These are phyloP conservation scores for Pseudotriccus pelzelni DNA, from an alignment of 2,797 vertebrate species.

Conservation along the genomic window DNA sequence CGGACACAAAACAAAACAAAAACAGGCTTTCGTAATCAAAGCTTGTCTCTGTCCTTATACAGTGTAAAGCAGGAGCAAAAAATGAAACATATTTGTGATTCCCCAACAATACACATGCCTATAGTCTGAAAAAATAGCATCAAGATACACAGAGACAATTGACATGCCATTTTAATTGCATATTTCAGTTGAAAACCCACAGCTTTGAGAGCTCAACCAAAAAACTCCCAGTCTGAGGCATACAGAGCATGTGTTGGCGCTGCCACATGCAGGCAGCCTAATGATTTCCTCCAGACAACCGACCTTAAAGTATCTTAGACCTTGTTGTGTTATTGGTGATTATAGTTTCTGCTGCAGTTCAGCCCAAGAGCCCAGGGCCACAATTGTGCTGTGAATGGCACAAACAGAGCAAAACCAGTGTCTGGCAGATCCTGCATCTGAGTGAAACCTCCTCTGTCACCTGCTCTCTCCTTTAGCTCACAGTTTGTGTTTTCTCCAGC, in stretches of 20 bases:
- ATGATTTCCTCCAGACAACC: conserved; percentile 18
- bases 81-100: not conserved
- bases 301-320: conserved; percentile 14
- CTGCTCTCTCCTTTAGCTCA: not conserved
- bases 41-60: not conserved
- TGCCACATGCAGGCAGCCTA: not conserved
- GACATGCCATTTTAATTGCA: not conserved
- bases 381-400: not conserved
- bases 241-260: not conserved
- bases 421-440: not conserved
- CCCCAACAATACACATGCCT: not conserved
- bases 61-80: not conserved
- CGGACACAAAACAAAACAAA: not conserved
- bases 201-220: not conserved
- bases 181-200: not conserved
- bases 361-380: not conserved
- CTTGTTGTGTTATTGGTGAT: not conserved
- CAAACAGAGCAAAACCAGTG: not conserved
- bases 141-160: not conserved
- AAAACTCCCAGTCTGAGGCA: not conserved
- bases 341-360: not conserved
- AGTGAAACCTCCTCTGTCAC: not conserved
- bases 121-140: not conserved
- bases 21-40: conserved; percentile 32
- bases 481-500: not conserved